Evolutionary conservation across 2,797 vertebrate genomes (phyloP), one percentile per base, ranked within the genome.

Genomic region (Morus bassanus): DNA sequence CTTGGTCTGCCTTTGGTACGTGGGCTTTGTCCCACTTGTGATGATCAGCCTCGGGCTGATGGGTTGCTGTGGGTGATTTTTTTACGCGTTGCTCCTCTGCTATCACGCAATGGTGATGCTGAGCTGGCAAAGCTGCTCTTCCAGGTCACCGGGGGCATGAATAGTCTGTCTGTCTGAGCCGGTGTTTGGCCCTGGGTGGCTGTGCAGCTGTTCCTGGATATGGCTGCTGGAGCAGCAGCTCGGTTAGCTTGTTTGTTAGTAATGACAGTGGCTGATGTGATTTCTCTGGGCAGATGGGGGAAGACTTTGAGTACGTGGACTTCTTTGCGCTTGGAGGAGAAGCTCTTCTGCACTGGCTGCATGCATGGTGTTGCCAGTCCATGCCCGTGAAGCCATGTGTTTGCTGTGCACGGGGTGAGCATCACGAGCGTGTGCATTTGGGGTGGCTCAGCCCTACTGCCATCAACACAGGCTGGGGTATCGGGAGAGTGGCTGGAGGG

Each of bases 351-450:
- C 30, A 2, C 41, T 7, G 35, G 19, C 33, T 27, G 54, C 19
- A 9, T 0, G 2, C 0, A 0, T 8, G 11, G 3, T 25, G 30
- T 54, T 6, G 1, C 41, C 0, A 2, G 11, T 46, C 21, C 1
- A 1, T 39, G 41, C 25, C 41, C 0, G 1, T 45, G 72, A 19
- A 53, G 37, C 37, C 12, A 2, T 0, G 2, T 1, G 2, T 46
- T 12, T 63, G 53, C 56, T 2, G 5, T 1, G 4, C 18, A 6
- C 0, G 8, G 31, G 31, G 17, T n/a, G 33, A 59, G 31, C 46
- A 9, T 37, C 27, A 5, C 0, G 9, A 65, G 45, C 0, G 0
- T 10, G 27, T 67, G 28, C 1, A 0, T 24, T 63, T 0, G 1
- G 16, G 39, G 33, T 1, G 0, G 45, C 45, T 64, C 31, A 28